Evolutionary conservation across 2,113 vertebrate species (phyloP).

Genomic region (Ploceus nigricollis): DNA sequence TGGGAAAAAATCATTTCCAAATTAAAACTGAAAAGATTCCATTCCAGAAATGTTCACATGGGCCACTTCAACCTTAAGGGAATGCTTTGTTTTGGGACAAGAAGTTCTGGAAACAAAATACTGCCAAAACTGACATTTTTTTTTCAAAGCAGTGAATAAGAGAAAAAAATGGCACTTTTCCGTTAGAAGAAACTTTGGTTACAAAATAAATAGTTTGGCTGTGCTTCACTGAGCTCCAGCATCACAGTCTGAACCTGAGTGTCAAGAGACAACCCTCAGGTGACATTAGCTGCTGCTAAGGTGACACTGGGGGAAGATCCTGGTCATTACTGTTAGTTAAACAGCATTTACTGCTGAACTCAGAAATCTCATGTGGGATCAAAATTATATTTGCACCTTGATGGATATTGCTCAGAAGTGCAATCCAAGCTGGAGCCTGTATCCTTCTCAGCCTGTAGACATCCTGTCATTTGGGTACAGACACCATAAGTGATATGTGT

Average conservation of each 20-base stretch:
- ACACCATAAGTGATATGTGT: neutral
- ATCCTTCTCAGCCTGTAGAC: neutral
- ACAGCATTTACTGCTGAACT: neutral
- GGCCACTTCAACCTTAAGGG: slow-evolving; percentile 46
- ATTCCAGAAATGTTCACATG: neutral
- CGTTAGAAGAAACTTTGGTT: neutral
- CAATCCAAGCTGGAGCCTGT: neutral
- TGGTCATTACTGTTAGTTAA: neutral
- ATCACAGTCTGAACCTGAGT: neutral
- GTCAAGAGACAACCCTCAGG: neutral
- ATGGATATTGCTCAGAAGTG: neutral
- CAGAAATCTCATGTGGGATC: neutral
- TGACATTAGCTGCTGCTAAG: neutral
- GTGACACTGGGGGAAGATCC: neutral
- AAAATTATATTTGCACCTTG: neutral
- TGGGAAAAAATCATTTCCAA: slow-evolving; percentile 44
- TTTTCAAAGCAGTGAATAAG: neutral
- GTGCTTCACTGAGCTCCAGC: neutral
- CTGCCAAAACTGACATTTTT: neutral
- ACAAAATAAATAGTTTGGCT: neutral
- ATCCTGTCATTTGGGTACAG: neutral
- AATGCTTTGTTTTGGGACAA: slow-evolving; percentile 55
- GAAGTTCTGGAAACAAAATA: slow-evolving; percentile 27
- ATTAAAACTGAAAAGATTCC: slow-evolving; percentile 32
- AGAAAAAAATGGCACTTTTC: neutral